Evolutionary conservation across 2,113 vertebrate species (phyloP).

Genomic region (Cercopithecus mona): DNA sequence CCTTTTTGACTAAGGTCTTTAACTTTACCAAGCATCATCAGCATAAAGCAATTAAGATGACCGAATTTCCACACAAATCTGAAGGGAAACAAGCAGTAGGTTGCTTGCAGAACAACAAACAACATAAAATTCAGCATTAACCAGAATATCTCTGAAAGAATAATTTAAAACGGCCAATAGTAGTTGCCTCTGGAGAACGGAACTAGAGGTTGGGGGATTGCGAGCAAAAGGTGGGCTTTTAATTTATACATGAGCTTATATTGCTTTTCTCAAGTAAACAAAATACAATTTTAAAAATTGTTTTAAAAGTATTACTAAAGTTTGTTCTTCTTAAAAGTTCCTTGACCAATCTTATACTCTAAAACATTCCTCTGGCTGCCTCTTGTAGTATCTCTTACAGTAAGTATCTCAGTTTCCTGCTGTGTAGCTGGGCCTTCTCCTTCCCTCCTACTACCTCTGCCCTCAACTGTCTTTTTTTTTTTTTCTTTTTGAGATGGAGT

Average conservation of each 20-base stretch:
- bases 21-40: neutral
- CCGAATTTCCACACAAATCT: neutral
- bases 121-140: neutral
- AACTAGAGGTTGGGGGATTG: neutral
- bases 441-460: neutral
- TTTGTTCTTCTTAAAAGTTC: neutral
- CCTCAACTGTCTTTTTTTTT: no score
- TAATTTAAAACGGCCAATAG: neutral
- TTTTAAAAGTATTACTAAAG: neutral
- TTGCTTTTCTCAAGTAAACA: neutral
- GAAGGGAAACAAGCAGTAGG: neutral
- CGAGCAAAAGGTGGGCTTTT: neutral
- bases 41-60: neutral
- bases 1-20: neutral
- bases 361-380: neutral
- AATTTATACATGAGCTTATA: neutral
- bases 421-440: accelerated
- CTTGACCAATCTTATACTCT: neutral
- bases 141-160: neutral
- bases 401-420: neutral
- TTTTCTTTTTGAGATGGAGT: no score
- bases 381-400: neutral
- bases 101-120: neutral
- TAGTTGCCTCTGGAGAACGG: no score
- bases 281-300: neutral